Base-by-base conservation (phyloP, 2,888 invertebrate genomes). In the Ophioninae sp. region DNA sequence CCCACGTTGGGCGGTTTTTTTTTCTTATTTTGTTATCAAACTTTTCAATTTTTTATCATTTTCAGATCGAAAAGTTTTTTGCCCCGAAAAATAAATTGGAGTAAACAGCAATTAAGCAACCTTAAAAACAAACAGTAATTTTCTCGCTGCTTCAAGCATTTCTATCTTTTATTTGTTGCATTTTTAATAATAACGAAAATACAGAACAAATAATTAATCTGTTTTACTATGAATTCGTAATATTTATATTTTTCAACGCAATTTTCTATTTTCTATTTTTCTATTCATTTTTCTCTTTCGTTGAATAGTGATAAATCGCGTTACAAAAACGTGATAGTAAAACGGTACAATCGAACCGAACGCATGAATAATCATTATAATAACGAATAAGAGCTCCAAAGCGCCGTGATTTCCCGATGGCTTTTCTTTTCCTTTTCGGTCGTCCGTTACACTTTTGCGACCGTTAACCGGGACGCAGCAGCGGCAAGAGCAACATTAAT, bases 1-100 rank as follows among this genome's bases (percentile, higher is more conserved):
- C 90, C 90, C 90, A 89, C 90, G 90, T 91, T 87, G 90, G 89
- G 90, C 90, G 90, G 73, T 62, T 70, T 69, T 81, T 84, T 87
- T 88, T 86, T 85, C 76, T 74, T 76, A 80, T 67, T 76, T 61
- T 23, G 72, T 82, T 44, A 78, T n/a, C n/a, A n/a, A n/a, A n/a
- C 44, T 10, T 13, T 44, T 13, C 10, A 0, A 10, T 13, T 44
- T 44, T 44, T 44, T 44, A 59, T 50, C 2, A 62, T 62, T 73
- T 44, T 5, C 3, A 44, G 44, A 13, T 62, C 30, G 6, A 44
- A 17, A 57, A n/a, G 23, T 7, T 3, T n/a, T 69, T 56, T 75
- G 7, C 50, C 0, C 6, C 21, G n/a, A 17, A 7, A 23, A 70
- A 70, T 57, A 57, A 37, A n/a, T 39, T 39, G n/a, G n/a, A n/a